These are phyloP conservation scores for Bos javanicus DNA, from an alignment of 2,113 vertebrate genomes.

Conservation along the genomic window DNA sequence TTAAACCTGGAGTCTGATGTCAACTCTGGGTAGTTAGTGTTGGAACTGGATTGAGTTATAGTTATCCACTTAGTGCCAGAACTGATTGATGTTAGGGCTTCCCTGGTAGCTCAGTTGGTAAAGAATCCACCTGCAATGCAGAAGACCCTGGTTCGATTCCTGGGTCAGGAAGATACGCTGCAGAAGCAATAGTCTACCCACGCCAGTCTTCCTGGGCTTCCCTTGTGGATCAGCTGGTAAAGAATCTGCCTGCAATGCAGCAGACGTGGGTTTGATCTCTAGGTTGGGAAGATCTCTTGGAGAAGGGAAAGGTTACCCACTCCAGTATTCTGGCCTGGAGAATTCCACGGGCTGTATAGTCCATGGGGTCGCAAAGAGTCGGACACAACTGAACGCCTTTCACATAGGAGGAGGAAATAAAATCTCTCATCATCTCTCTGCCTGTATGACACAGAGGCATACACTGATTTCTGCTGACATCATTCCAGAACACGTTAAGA, in stretches of 20 bases:
- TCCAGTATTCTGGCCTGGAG: background rate
- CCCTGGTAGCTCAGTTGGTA: background rate
- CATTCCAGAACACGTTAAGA: background rate
- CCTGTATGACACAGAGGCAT: background rate
- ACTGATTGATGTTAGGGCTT: background rate
- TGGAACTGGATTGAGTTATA: background rate
- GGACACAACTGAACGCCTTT: background rate
- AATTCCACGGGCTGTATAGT: background rate
- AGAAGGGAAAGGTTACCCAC: background rate
- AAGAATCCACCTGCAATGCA: background rate
- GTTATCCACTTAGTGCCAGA: background rate
- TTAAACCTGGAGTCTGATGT: background rate
- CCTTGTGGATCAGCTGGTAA: background rate
- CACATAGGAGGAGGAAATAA: background rate
- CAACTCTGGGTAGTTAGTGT: background rate
- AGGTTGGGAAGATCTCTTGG: background rate
- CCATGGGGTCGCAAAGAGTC: background rate
- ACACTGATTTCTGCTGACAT: background rate
- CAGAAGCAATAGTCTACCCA: background rate
- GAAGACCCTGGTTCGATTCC: background rate
- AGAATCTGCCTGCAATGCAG: background rate
- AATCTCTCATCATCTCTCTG: background rate
- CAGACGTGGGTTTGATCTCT: background rate
- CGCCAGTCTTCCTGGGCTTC: background rate
- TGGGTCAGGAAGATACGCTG: background rate